Evolutionary conservation across 2,113 vertebrate genomes (phyloP).

Genomic region (Thunnus thynnus): DNA sequence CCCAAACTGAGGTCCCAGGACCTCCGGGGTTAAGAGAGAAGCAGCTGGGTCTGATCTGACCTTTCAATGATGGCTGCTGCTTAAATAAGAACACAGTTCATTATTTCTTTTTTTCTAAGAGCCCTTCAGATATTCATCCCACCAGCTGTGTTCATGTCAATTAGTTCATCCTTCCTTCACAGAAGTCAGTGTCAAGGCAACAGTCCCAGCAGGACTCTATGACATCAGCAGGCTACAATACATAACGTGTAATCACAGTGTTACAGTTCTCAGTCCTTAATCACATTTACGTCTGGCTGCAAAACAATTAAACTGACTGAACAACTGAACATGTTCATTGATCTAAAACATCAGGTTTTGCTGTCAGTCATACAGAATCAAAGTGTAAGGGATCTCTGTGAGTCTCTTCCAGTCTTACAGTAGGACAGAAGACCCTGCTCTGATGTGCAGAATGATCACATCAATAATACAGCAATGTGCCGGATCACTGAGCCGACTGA

Average conservation of each 20-base stretch:
- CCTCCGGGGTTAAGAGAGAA: conserved; percentile 30
- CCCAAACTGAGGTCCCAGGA: conserved; percentile 36
- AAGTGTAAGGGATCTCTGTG: neutral
- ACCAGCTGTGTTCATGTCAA: conserved; percentile 58
- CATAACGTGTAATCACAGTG: neutral
- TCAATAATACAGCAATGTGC: conserved; percentile 40
- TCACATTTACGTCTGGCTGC: conserved; percentile 19
- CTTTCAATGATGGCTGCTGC: conserved; percentile 22
- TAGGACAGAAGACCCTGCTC: neutral
- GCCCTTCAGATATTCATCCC: conserved; percentile 42
- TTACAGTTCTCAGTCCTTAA: neutral
- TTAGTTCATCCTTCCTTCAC: conserved; percentile 38
- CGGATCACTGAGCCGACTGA: conserved; percentile 31
- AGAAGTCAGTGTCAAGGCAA: conserved; percentile 19
- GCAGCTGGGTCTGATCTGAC: conserved; percentile 51
- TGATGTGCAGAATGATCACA: conserved; percentile 1
- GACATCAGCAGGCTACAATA: conserved; percentile 16
- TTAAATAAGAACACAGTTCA: conserved; percentile 45
- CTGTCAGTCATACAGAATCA: neutral
- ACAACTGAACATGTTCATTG: too few relatives aligned
- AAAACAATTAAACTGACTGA: conserved; percentile 20
- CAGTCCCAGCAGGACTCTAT: neutral
- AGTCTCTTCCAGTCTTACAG: neutral
- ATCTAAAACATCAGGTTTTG: neutral
- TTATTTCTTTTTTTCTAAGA: conserved; percentile 6